Percentiles rank a stretch among this genome's conserved stretches.
Evolutionary conservation across 2,113 vertebrate species (phyloP).

Genomic region (Poeciliopsis occidentalis): DNA sequence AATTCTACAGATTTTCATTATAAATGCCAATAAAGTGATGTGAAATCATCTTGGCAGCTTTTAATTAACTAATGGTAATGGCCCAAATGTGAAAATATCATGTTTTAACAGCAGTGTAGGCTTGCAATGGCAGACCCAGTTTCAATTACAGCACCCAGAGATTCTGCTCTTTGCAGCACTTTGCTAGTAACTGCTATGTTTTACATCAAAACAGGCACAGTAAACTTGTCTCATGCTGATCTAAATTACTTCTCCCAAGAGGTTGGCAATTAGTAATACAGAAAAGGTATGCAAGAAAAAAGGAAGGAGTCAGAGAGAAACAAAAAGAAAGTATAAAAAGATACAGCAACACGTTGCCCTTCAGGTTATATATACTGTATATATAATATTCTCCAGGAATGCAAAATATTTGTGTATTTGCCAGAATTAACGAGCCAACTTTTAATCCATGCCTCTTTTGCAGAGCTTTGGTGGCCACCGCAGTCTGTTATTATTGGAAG

Average conservation of each 20-base stretch:
- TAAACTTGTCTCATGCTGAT: slow-evolving; percentile 52
- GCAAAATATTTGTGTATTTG: background rate
- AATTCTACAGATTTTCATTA: too few relatives aligned
- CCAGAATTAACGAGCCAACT: background rate
- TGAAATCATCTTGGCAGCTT: background rate
- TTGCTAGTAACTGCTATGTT: slow-evolving; percentile 45
- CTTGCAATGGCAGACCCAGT: slow-evolving; percentile 14
- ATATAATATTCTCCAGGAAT: background rate
- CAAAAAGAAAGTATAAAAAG: background rate
- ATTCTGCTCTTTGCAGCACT: slow-evolving; percentile 31
- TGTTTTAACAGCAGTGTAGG: slow-evolving; percentile 23
- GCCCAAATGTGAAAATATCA: background rate
- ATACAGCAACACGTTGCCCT: background rate
- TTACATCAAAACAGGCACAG: slow-evolving; percentile 49
- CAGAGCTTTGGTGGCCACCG: slow-evolving; percentile 7
- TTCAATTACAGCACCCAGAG: slow-evolving; percentile 32
- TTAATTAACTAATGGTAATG: slow-evolving; percentile 7
- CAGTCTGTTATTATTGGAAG: slow-evolving; percentile 11
- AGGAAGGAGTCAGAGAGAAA: background rate
- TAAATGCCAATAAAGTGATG: too few relatives aligned
- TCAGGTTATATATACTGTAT: background rate
- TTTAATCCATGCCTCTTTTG: background rate
- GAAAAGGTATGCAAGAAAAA: background rate
- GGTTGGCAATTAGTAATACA: slow-evolving; percentile 57
- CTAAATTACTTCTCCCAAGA: slow-evolving; percentile 57